These are phyloP conservation scores for Drosophila diplacantha DNA, from an alignment of 2,888 invertebrate genomes.

Conservation along the genomic window DNA sequence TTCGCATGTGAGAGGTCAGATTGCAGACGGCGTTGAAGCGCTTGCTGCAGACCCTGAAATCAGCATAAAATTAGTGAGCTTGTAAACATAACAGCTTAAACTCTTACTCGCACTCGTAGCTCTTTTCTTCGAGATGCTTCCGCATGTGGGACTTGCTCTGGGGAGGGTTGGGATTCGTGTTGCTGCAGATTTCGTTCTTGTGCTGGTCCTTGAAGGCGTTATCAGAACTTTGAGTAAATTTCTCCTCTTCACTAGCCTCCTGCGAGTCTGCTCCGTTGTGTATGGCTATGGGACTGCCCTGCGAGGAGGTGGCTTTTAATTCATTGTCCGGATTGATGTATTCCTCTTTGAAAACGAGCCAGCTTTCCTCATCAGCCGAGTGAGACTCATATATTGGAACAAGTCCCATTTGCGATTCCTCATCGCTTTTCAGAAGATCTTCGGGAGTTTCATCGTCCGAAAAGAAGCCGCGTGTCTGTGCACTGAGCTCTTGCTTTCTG, in stretches of 20 bases:
- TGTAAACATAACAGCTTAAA: neutral
- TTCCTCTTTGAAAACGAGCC: neutral
- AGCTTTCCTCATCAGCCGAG: neutral
- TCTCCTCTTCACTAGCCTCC: constrained; percentile 11
- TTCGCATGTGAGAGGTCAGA: constrained; percentile 71
- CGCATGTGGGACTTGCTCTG: constrained; percentile 49
- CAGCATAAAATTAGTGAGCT: neutral
- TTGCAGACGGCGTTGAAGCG: constrained; percentile 67
- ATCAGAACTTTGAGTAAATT: neutral
- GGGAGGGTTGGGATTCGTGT: constrained; percentile 29
- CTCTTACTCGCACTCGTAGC: constrained; percentile 57
- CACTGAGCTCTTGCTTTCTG: constrained; percentile 12
- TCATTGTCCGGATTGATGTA: constrained; percentile 9
- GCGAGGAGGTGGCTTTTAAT: neutral
- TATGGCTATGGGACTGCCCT: neutral
- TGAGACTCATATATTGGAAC: neutral
- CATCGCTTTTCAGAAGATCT: neutral
- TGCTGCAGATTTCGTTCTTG: constrained; percentile 44
- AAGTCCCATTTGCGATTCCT: neutral
- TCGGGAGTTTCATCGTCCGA: neutral
- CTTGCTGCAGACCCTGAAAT: constrained; percentile 61
- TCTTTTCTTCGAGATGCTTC: constrained; percentile 39
- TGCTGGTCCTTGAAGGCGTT: constrained; percentile 8
- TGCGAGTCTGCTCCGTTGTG: neutral
- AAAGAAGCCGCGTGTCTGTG: neutral